Evolutionary conservation across 2,888 invertebrate species (phyloP).

Genomic region (Eugnorisma glareosa): DNA sequence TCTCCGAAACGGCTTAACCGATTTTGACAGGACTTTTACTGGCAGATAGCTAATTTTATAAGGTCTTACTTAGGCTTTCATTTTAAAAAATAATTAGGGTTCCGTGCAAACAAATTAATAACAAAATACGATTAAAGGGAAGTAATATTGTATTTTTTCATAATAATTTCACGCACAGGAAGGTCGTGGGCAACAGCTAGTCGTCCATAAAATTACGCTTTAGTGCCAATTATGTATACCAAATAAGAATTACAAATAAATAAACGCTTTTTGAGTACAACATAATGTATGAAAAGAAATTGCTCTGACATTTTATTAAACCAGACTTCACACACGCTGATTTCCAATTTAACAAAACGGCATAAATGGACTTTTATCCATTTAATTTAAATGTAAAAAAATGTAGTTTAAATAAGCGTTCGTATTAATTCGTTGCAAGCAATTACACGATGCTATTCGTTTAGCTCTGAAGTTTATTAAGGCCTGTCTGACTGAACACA

Average conservation of each 20-base stretch:
- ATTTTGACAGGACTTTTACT: too few species aligned
- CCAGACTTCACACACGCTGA: slow-evolving; percentile 53
- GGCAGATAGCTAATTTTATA: too few species aligned
- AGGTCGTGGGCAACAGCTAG: too few species aligned
- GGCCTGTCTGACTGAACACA: slow-evolving; percentile 73
- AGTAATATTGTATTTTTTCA: too few species aligned
- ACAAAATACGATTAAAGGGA: too few species aligned
- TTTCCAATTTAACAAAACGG: slow-evolving; percentile 57
- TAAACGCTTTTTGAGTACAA: slow-evolving; percentile 3
- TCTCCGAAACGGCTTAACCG: too few species aligned
- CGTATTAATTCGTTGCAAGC: slow-evolving; percentile 70
- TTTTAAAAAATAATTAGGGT: too few species aligned
- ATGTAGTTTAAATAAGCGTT: slow-evolving; percentile 60
- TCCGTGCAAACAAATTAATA: too few species aligned
- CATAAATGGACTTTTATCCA: slow-evolving; percentile 43
- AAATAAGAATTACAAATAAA: slow-evolving; percentile 12
- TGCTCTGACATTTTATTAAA: slow-evolving; percentile 44
- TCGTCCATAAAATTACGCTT: neutral
- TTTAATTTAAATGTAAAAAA: slow-evolving; percentile 63
- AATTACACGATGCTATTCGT: slow-evolving; percentile 71
- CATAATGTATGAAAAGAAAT: slow-evolving; percentile 32
- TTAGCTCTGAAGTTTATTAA: slow-evolving; percentile 80
- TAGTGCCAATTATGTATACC: neutral
- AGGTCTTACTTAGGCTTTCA: too few species aligned
- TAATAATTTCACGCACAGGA: too few species aligned